A percentile compares a stretch with the other conserved stretches of the same genome.
Conservation (phyloP, 2,888 invertebrate genomes). For the Xestia ashworthii region DNA sequence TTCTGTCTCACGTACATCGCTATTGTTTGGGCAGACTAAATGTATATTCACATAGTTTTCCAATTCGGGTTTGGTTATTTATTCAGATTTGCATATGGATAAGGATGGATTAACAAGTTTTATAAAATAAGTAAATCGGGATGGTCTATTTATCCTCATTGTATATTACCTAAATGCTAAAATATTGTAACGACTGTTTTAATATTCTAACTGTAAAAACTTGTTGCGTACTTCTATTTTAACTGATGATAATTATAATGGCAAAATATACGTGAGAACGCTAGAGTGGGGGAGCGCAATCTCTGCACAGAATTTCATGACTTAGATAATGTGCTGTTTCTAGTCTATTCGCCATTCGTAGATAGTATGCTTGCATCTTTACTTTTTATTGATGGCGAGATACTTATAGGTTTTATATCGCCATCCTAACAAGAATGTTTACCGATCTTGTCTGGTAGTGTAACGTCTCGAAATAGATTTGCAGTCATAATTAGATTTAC, state of each 20-base stretch:
- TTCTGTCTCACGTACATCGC: slow-evolving; percentile 39
- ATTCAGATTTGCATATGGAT: slow-evolving; percentile 43
- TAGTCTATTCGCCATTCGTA: slow-evolving; percentile 67
- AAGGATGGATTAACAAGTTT: slow-evolving; percentile 40
- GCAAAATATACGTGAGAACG: slow-evolving; percentile 38
- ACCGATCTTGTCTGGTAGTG: slow-evolving; percentile 35
- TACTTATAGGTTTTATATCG: slow-evolving; percentile 7
- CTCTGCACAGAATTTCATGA: slow-evolving; percentile 64
- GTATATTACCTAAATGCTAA: slow-evolving; percentile 40
- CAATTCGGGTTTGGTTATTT: slow-evolving; percentile 42
- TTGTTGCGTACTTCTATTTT: slow-evolving; percentile 66
- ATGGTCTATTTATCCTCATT: slow-evolving; percentile 36
- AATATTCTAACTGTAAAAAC: slow-evolving; percentile 61
- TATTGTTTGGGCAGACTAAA: slow-evolving; percentile 40
- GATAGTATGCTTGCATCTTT: slow-evolving; percentile 37
- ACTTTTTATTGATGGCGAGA: slow-evolving; percentile 21
- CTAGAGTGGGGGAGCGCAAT: slow-evolving; percentile 62
- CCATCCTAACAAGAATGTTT: slow-evolving; percentile 30
- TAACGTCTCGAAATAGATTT: slow-evolving; percentile 53
- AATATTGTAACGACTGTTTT: slow-evolving; percentile 62
- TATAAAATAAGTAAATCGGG: slow-evolving; percentile 38
- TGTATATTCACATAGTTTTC: slow-evolving; percentile 55
- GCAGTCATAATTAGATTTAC: slow-evolving; percentile 42
- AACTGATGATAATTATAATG: slow-evolving; percentile 45
- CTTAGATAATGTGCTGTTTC: slow-evolving; percentile 58